These are phyloP conservation scores for Aptenodytes patagonicus DNA, from an alignment of 2,113 vertebrate species.

Conservation along the genomic window DNA sequence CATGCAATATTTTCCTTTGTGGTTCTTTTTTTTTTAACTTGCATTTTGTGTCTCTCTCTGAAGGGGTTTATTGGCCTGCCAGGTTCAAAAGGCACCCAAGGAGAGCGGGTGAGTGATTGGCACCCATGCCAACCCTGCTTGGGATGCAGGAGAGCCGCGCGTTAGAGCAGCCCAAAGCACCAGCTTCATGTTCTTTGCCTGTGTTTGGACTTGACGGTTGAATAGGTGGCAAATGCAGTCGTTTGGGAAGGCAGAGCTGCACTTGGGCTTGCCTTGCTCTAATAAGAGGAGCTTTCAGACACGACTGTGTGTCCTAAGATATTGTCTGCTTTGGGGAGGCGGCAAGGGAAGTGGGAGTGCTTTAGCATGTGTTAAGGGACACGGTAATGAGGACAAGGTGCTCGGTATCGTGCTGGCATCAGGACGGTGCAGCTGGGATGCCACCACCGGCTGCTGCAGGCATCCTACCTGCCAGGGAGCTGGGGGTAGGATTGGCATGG, in stretches of 20 bases:
- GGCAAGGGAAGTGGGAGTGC: not conserved
- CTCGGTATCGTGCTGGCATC: accelerated
- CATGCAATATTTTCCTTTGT: accelerated
- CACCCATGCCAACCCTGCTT: not conserved
- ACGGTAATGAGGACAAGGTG: not conserved
- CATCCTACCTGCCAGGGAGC: not conserved
- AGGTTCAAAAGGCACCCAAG: constrained; percentile 74
- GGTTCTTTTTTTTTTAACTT: not conserved
- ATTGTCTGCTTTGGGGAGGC: not conserved
- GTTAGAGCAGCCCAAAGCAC: not conserved
- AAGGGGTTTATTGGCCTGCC: constrained; percentile 77
- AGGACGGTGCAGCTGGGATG: not conserved
- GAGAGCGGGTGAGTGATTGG: constrained; percentile 69
- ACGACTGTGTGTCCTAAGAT: accelerated
- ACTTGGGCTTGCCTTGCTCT: not conserved
- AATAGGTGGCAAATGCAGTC: not conserved
- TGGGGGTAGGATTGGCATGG: not conserved
- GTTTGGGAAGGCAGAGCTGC: not conserved
- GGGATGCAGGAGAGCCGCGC: accelerated
- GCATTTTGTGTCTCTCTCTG: not conserved
- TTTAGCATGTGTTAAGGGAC: not conserved
- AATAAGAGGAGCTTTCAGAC: not conserved
- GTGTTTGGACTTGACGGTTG: not conserved
- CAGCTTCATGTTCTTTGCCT: accelerated
- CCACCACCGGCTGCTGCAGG: not conserved